These are phyloP conservation scores for Helleia helle DNA, from an alignment of 2,888 invertebrate genomes.

Conservation along the genomic window DNA sequence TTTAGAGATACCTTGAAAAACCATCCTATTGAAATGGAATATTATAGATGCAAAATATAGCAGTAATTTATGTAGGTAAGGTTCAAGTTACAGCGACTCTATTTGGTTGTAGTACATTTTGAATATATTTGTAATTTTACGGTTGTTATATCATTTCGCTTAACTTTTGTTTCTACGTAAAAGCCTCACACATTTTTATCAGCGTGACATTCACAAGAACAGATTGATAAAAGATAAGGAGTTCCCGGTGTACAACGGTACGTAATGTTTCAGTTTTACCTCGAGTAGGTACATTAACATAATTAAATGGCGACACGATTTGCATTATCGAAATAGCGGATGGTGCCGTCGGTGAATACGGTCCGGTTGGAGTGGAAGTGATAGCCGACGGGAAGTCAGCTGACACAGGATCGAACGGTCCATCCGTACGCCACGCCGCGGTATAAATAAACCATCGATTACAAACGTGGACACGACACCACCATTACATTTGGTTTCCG, in stretches of 20 bases:
- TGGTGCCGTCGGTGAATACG: conserved; percentile 12
- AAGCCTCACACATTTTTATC: conserved; percentile 39
- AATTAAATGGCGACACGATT: not conserved
- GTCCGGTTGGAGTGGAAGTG: conserved; percentile 22
- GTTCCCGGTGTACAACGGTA: not conserved
- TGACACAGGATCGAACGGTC: conserved; percentile 32
- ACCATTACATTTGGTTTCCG: conserved; percentile 33
- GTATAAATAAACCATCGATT: conserved; percentile 5
- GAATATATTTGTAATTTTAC: too few relatives aligned
- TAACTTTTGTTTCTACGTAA: conserved; percentile 3
- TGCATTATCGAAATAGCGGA: conserved; percentile 4
- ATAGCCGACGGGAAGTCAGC: conserved; percentile 48
- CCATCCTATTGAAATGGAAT: too few relatives aligned
- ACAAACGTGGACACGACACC: conserved; percentile 4
- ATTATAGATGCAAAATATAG: too few relatives aligned
- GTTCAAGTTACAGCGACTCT: too few relatives aligned
- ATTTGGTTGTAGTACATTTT: too few relatives aligned
- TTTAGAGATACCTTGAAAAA: too few relatives aligned
- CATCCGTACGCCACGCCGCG: conserved; percentile 15
- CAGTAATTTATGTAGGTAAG: too few relatives aligned
- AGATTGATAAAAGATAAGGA: conserved; percentile 67
- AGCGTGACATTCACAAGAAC: conserved; percentile 63
- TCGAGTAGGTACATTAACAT: not conserved
- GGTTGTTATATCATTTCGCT: not conserved
- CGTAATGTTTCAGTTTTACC: not conserved